Base-by-base conservation (phyloP, 2,888 invertebrate genomes). In the Cosmia pyralina region DNA sequence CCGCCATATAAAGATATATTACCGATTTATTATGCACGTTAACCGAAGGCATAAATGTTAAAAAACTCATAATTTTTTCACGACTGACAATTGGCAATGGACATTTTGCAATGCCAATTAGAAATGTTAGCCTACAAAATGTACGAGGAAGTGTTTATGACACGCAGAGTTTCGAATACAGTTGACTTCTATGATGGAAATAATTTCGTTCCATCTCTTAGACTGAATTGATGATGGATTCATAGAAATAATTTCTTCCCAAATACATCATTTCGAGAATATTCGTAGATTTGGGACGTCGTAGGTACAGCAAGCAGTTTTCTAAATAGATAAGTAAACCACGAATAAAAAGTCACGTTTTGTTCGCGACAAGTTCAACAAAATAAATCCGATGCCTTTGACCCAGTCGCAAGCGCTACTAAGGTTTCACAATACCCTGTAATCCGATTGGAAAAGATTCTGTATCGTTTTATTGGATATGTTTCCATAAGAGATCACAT, bases 401-500 rank as follows among this genome's bases (percentile, higher is more conserved):
- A 92, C 92, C 93, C 87, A 92, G 87, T 90, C 87, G 73, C 86
- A 81, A 77, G 84, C 76, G 59, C 68, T 86, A 64, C 81, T 90
- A 89, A 65, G 93, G 92, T 85, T 91, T 93, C 92, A 73, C 86
- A 89, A 84, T 88, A 84, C 87, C 81, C 75, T 82, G 87, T 93
- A 93, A 94, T 92, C 92, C 90, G 91, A 93, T 94, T 93, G 86
- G 57, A 87, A 87, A 72, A 89, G 89, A 89, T 88, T 90, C 86
- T 83, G 82, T 85, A 81, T 85, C 79, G 80, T 76, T 83, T 84
- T 80, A 84, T 81, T 73, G 72, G 76, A 79, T 82, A 75, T 72
- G 82, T 81, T 82, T 76, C 83, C 68, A 82, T 85, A 85, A 80
- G 76, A 69, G 76, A 74, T 80, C 70, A 50, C 60, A 79, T 73